phyloP scores from a whole-genome alignment of 2,113 vertebrate species.

The Bujurquina vittata region DNA sequence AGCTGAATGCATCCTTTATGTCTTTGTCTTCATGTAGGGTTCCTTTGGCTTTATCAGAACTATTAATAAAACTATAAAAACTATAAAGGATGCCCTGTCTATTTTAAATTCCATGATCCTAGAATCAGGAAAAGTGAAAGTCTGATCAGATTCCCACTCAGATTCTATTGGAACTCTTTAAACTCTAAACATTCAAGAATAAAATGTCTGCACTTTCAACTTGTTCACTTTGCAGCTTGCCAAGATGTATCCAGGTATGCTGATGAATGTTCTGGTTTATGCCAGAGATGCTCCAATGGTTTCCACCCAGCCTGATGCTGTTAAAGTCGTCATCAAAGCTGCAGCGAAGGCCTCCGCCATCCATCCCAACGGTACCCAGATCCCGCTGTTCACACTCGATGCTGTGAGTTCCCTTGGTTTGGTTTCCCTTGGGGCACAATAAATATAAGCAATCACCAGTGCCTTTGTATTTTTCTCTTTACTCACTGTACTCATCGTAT shows the following conservation, averaged over 20 bases:
- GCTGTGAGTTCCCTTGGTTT: conserved; percentile 48
- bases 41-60: not conserved
- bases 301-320: conserved; percentile 61
- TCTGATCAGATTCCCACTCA: no score
- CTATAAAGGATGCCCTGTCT: no score
- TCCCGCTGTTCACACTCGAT: conserved; percentile 61
- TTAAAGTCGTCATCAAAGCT: not conserved
- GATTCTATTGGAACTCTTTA: not conserved
- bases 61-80: no score
- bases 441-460: not conserved
- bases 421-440: no score
- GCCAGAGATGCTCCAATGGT: conserved; percentile 62
- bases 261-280: conserved; percentile 70
- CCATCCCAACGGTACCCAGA: conserved; percentile 35
- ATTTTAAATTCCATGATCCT: no score
- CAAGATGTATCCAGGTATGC: conserved; percentile 70
- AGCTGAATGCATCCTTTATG: not conserved
- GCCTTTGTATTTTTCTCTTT: no score
- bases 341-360: conserved; percentile 65
- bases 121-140: no score
- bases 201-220: not conserved
- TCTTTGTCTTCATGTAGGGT: not conserved
- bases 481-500: no score
- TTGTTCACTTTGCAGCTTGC: conserved; percentile 65
- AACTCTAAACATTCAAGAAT: not conserved